Evolutionary conservation across 2,113 vertebrate genomes (phyloP).

Genomic region (Mungos mungo): DNA sequence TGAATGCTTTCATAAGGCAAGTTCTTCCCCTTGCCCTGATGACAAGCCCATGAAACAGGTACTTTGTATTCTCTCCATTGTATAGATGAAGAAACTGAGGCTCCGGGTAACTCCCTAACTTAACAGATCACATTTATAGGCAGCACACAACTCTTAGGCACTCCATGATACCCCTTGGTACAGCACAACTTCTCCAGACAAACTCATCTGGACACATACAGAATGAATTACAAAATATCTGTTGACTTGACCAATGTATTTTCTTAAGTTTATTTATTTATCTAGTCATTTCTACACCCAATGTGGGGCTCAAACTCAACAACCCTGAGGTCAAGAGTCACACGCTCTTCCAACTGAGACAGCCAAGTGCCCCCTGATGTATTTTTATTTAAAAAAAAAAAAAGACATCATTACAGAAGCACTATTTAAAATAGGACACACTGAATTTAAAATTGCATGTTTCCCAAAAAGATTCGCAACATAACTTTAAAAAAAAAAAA

Average conservation of each 20-base stretch:
- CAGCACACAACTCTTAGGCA: not conserved
- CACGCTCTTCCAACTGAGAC: too few relatives aligned
- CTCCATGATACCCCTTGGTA: not conserved
- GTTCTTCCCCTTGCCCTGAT: not conserved
- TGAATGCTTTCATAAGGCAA: not conserved
- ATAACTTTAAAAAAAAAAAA: conserved; percentile 51
- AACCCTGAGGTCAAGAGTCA: too few relatives aligned
- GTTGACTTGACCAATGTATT: not conserved
- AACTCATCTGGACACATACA: conserved; percentile 39
- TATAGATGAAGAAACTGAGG: not conserved
- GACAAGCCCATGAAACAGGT: not conserved
- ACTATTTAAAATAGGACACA: conserved; percentile 52
- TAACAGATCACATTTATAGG: not conserved
- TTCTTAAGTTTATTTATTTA: conserved; percentile 2
- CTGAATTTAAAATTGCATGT: conserved; percentile 41
- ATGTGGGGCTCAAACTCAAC: too few relatives aligned
- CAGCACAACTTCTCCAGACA: not conserved
- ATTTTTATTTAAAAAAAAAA: conserved; percentile 56
- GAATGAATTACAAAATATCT: not conserved
- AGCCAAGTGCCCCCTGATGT: not conserved
- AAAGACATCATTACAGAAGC: not conserved
- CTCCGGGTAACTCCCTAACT: too few relatives aligned
- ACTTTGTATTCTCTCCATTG: not conserved
- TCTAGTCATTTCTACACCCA: too few relatives aligned
- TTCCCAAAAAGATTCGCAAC: conserved; percentile 45